Percentiles rank a stretch among this genome's conserved stretches.
Evolutionary conservation across 2,888 invertebrate species (phyloP).

Genomic region (Euplexia lucipara): DNA sequence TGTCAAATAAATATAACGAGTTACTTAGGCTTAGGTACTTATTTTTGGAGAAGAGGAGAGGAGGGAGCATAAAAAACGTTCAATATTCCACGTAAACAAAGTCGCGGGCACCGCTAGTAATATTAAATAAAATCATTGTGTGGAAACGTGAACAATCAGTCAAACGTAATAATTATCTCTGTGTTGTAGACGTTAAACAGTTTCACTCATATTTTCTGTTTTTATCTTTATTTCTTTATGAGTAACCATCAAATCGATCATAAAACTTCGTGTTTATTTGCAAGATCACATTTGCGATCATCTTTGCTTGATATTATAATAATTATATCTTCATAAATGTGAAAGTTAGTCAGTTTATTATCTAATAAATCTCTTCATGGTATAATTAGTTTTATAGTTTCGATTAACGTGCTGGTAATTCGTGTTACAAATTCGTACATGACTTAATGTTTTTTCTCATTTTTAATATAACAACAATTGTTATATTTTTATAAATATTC

Average conservation of each 20-base stretch:
- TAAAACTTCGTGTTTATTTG: conserved; percentile 34
- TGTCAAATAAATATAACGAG: no score
- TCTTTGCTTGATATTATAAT: conserved; percentile 27
- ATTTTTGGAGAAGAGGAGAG: no score
- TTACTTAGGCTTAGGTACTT: no score
- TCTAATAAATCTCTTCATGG: conserved; percentile 11
- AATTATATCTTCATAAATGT: conserved; percentile 34
- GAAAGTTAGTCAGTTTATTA: conserved; percentile 37
- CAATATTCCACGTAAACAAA: not conserved
- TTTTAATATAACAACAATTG: no score
- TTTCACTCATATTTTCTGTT: conserved; percentile 14
- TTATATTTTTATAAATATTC: no score
- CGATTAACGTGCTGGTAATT: not conserved
- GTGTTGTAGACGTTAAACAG: conserved; percentile 2
- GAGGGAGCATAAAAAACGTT: no score
- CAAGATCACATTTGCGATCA: conserved; percentile 25
- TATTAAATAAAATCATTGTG: not conserved
- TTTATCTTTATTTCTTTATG: not conserved
- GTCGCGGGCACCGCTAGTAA: not conserved
- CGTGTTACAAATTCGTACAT: not conserved
- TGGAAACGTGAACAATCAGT: conserved; percentile 13
- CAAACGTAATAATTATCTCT: conserved; percentile 1
- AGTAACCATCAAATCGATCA: not conserved
- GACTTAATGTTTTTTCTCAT: no score
- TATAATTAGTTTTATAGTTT: not conserved